Base-by-base conservation (phyloP, 2,113 vertebrate species). In the Verasper variegatus region DNA sequence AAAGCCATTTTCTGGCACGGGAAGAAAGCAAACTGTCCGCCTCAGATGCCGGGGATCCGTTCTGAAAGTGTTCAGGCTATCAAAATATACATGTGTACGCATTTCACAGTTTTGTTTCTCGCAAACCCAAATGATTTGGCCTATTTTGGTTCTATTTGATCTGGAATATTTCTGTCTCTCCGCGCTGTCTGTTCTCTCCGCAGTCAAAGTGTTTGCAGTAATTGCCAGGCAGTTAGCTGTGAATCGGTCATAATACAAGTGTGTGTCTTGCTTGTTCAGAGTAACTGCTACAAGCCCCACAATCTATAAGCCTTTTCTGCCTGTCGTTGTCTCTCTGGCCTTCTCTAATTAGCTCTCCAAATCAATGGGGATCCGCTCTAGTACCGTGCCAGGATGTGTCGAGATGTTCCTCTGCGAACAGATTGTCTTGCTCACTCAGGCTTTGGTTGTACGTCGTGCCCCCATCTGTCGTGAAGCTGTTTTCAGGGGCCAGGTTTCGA, bases 261-360 rank as follows among this genome's bases (percentile, higher is more conserved):
- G 51, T 52, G 51, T 52, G 51, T 52, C 40, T 42, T 42, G 12
- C 56, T 87, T 86, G 82, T 86, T 86, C 79, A 26, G 60, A 76
- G 67, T 81, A 81, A 81, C 71, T 49, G 88, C 81, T 84, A 86
- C 88, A 83, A 86, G 85, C 68, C 68, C 13, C 15, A 10, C 11
- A 5, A 87, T 91, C 88, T 66, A 78, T 89, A 83, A 64, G 67
- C 71, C 31, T 62, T 27, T 63, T 82, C 74, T 69, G 61, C 80
- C 70, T 85, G n/a, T 35, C 71, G 83, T 74, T 76, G 83, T 90
- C 80, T 90, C 65, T 47, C 77, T 54, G 85, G 82, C 47, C n/a
- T 55, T 71, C 65, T 60, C 82, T 90, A 90, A 92, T 89, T 89
- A 91, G 91, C 83, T 73, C 67, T 64, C 4, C 3, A 12, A 78